Base-by-base conservation (phyloP, 2,113 vertebrate species). In the Crypturellus undulatus region DNA sequence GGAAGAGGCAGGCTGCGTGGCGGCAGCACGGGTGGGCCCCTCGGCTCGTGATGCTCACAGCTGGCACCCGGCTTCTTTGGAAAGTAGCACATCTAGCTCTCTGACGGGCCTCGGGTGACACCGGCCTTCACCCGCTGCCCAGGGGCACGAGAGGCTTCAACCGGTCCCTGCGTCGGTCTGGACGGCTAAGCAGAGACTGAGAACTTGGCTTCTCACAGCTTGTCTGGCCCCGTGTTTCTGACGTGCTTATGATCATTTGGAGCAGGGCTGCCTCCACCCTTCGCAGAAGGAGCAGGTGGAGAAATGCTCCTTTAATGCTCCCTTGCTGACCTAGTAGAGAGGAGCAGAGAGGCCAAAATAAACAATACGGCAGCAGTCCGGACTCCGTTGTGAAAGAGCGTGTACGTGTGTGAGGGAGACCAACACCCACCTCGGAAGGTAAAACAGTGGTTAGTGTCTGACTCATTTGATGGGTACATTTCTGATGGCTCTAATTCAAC, bases 21-120 rank as follows among this genome's bases (percentile, higher is more conserved):
- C 0, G 0, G 45, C 32, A 40, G 58, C 2, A 4, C 24, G 58
- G 52, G n/a, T 9, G 1, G 1, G 5, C 58, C 38, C 11, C 21
- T n/a, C 3, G 8, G n/a, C 9, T 65, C 67, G 28, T 40, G 64
- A 11, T 32, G 26, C 70, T 34, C 24, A 43, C 34, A 77, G 43
- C 60, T 63, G 45, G 65, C 45, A 80, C 32, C 24, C 10, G 65
- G 20, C 51, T n/a, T 67, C 52, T 32, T 36, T 69, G 38, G 21
- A 42, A 45, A 72, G 25, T 7, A 15, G 10, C 16, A 2, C 24
- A 34, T 34, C 59, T 56, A 63, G 45, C 45, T 81, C 10, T 3
- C 54, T 63, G 77, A 13, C 13, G 5, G 28, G 42, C 7, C 4
- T 26, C 36, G 24, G 32, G 60, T 18, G 36, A n/a, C 36, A 51